Base-by-base conservation (phyloP, 1,140 invertebrate genomes). In the Maconellicoccus hirsutus region DNA sequence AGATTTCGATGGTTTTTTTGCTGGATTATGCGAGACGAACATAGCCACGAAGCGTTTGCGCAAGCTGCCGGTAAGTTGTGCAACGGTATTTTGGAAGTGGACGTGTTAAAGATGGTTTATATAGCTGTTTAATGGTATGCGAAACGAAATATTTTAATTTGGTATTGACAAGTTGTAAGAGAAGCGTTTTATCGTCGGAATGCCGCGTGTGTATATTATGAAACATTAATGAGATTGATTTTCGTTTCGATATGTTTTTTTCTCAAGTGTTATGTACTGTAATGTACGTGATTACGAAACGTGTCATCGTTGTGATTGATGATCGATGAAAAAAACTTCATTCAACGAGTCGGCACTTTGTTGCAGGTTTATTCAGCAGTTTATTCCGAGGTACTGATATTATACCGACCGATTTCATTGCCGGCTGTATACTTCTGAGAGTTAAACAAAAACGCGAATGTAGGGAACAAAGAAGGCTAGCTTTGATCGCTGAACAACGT, bases 371-470 rank as follows among this genome's bases (percentile, higher is more conserved):
- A 8, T 80, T 91, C 73, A 87, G 85, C 75, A 85, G 86, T 1
- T 82, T 91, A 73, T 92, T 92, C 78, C 83, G 92, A 77, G 90
- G 89, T 73, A 87, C 90, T 0, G 91, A 96, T 80, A 80, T 94
- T 22, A 92, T 96, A 1, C 89, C 92, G 0, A 92, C 92, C 0
- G 94, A 96, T 77, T 84, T 95, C 19, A 86, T 92, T 61, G 92
- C 92, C 16, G 94, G 92, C 4, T 86, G 92, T 71, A 85, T 96
- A 21, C 81, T 96, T 4, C 80, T 95, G 0, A 79, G 86, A 78
- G 84, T 89, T 59, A 86, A 85, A 75, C 87, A 89, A 75, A 90
- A 90, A 79, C 80, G 85, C 14, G 86, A 89, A 77, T 87, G 84
- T 0, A 80, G 86, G 70, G 86, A 89, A 78, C 84, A 87, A 78